Conservation (phyloP, 64 coral and sea anemone genomes). For the Exaiptasia diaphana region DNA sequence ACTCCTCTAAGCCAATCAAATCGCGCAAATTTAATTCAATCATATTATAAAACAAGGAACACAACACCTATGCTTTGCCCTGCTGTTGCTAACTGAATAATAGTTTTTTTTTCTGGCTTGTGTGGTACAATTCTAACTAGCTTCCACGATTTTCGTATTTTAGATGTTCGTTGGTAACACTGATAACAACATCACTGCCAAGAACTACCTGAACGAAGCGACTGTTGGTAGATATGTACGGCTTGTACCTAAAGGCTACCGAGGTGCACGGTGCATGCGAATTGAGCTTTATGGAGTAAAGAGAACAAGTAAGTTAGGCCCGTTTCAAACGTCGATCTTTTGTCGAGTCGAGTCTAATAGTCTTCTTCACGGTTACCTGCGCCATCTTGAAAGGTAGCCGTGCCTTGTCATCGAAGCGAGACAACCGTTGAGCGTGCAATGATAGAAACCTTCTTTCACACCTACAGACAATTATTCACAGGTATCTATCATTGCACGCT, state of each 20-base stretch:
- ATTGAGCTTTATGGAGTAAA: neutral
- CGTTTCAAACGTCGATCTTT: no score
- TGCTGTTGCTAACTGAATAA: neutral
- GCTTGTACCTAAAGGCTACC: neutral
- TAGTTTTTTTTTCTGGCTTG: neutral
- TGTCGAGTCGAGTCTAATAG: no score
- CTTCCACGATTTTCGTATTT: neutral
- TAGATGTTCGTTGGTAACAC: neutral
- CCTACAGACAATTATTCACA: no score
- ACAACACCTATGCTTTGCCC: neutral
- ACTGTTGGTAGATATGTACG: neutral
- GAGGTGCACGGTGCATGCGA: neutral
- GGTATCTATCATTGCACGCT: no score
- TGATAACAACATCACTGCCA: neutral
- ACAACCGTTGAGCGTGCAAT: no score
- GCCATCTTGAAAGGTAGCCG: no score
- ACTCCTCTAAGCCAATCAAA: neutral
- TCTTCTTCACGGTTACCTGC: no score
- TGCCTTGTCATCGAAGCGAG: no score
- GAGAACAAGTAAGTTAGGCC: no score
- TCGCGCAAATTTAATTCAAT: no score
- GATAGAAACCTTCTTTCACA: no score
- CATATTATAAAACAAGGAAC: no score
- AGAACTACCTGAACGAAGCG: neutral
- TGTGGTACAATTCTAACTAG: neutral